Conservation (phyloP, 1,140 invertebrate species). For the Sarcophaga bullata region DNA sequence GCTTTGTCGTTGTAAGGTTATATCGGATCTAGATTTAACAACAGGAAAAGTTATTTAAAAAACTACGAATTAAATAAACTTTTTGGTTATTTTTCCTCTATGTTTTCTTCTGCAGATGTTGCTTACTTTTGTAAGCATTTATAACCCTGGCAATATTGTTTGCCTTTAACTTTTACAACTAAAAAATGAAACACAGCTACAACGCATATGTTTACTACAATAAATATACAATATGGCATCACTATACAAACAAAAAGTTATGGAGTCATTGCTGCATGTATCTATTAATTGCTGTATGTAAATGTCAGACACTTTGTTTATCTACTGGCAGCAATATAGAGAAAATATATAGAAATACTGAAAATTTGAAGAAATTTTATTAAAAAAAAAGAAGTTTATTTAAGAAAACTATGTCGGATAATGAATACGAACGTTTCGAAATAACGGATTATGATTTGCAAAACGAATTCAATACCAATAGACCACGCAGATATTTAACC, state of each 20-base stretch:
- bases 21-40: too few species aligned
- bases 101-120: too few species aligned
- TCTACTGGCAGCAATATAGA: not conserved
- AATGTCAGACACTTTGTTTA: not conserved
- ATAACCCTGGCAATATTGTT: too few species aligned
- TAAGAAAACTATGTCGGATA: constrained; percentile 75
- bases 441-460: constrained; percentile 93
- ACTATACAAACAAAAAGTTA: not conserved
- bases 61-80: too few species aligned
- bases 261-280: not conserved
- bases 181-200: too few species aligned
- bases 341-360: not conserved
- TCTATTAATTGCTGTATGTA: not conserved
- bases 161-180: too few species aligned
- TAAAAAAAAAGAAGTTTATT: not conserved
- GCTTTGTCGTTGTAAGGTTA: too few species aligned
- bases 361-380: not conserved
- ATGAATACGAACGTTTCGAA: constrained; percentile 92
- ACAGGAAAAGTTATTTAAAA: too few species aligned
- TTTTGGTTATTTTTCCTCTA: too few species aligned
- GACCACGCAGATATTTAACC: constrained; percentile 74
- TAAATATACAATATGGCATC: too few species aligned
- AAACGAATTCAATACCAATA: constrained; percentile 88
- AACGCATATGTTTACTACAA: too few species aligned
- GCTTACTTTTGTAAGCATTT: too few species aligned